These are phyloP conservation scores for Paratilapia polleni DNA, from an alignment of 2,113 vertebrate genomes.

Conservation along the genomic window DNA sequence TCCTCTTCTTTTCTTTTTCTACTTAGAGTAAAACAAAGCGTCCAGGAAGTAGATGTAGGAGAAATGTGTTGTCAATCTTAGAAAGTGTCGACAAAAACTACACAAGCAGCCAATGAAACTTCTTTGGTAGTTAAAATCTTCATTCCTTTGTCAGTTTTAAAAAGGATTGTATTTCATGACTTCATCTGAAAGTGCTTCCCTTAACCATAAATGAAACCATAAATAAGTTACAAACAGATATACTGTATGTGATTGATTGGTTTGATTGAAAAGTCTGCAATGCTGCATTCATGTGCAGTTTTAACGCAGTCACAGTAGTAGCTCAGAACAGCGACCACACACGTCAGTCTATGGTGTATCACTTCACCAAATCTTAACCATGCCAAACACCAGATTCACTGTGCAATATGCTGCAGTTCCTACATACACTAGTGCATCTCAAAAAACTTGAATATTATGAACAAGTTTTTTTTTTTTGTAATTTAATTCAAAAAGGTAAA, in stretches of 20 bases:
- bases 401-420: background rate
- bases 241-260: background rate
- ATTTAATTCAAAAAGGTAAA: too few species aligned
- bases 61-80: background rate
- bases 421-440: background rate
- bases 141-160: too few species aligned
- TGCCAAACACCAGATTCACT: background rate
- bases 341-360: background rate
- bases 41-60: background rate
- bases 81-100: too few species aligned
- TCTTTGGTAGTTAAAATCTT: too few species aligned
- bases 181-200: background rate
- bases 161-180: background rate
- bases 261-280: background rate
- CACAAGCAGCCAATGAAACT: too few species aligned
- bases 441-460: too few species aligned
- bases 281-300: background rate
- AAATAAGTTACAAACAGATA: background rate
- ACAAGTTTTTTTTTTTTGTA: too few species aligned
- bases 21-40: too few species aligned
- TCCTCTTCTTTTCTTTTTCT: background rate
- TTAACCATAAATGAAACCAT: background rate
- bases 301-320: background rate
- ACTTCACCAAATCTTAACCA: background rate
- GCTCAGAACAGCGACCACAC: background rate